Evolutionary conservation across 1,140 invertebrate genomes (phyloP), one percentile per base, ranked within the genome.

Genomic region (Diplogasteroides magnus): DNA sequence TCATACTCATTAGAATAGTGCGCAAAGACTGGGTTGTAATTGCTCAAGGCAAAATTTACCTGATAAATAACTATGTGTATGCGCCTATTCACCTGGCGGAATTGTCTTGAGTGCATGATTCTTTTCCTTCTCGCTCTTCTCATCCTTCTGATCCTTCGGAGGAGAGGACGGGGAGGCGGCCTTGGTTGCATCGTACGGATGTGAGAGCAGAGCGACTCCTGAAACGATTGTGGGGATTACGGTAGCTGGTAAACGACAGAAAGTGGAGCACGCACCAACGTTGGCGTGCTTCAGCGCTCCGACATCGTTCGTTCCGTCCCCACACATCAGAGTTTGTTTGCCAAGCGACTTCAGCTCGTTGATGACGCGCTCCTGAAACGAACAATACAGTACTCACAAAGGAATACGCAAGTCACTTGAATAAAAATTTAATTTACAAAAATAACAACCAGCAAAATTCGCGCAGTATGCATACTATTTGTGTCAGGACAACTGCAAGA

Each of bases 281-380:
- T 96, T 89, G 48, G 97, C 93, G 86, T 99, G 96, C 87, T 98
- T 99, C 13, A 99, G 86, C 27, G 97, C 97, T n/a, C 97, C 97
- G 28, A 99, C 97, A 87, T 99, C 97, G 85, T 99, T 99, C 1
- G 97, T 99, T 71, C 97, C 97, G 87, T 99, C 97, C n/a, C 97
- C 97, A 84, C 96, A 98, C 97, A 99, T 99, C 0, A 99, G 84
- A 0, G 94, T 97, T 1, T 87, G 87, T 81, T 89, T 95, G 26
- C 96, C 96, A 1, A 93, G 82, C 31, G 88, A 86, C 84, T 97
- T 97, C 31, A 98, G 84, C 13, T 89, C 88, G 1, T 92, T 90
- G 55, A 98, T 91, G 1, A 97, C 91, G 83, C 90, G 90, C 85
- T 99, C 96, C 85, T 86, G 68, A 56, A 74, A n/a, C n/a, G n/a